A percentile compares a stretch with the other conserved stretches of the same genome.
These are phyloP conservation scores for Galbula dea DNA, from an alignment of 2,113 vertebrate species.

Conservation along the genomic window DNA sequence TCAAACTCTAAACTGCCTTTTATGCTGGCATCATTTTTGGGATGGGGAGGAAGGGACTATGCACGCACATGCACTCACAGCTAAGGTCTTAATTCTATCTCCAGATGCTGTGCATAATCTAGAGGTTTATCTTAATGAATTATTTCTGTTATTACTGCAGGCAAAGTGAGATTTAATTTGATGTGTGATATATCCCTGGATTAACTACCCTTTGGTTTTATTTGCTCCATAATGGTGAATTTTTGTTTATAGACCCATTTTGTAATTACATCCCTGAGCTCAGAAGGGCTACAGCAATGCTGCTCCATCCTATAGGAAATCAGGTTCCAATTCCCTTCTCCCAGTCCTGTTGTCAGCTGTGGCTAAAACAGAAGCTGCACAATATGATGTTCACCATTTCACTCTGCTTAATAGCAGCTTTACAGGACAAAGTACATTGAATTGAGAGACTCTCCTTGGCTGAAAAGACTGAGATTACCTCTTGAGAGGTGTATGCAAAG, in stretches of 20 bases:
- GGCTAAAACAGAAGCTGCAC: constrained; percentile 37
- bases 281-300: background rate
- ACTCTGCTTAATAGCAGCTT: constrained; percentile 5
- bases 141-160: constrained; percentile 71
- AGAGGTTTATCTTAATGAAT: constrained; percentile 72
- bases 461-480: background rate
- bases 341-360: constrained; percentile 39
- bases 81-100: constrained; percentile 66
- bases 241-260: constrained; percentile 69
- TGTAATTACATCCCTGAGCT: constrained; percentile 62
- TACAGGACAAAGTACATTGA: constrained; percentile 5
- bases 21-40: background rate
- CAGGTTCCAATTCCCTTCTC: constrained; percentile 49
- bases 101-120: constrained; percentile 68
- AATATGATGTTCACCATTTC: constrained; percentile 42
- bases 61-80: constrained; percentile 25
- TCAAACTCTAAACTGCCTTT: constrained; percentile 9
- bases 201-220: constrained; percentile 67
- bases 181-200: constrained; percentile 69
- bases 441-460: background rate
- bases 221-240: constrained; percentile 62
- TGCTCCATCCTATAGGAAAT: constrained; percentile 32
- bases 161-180: constrained; percentile 69
- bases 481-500: background rate
- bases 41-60: background rate